A percentile compares a stretch with the other conserved stretches of the same genome.
Evolutionary conservation across 2,113 vertebrate genomes (phyloP).

Genomic region (Lepus europaeus): DNA sequence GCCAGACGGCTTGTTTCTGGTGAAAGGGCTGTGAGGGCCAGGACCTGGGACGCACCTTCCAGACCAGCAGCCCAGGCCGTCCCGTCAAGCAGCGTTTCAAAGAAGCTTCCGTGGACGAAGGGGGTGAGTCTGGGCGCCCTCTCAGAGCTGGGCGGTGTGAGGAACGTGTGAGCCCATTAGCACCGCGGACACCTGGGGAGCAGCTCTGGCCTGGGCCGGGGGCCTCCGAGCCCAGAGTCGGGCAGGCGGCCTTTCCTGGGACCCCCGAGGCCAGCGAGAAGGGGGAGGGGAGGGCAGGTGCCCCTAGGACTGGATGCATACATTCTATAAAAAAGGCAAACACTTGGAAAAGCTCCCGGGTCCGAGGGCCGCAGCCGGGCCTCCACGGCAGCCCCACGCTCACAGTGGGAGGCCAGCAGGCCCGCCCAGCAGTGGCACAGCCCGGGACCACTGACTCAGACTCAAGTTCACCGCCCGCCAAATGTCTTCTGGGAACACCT

Average conservation of each 20-base stretch:
- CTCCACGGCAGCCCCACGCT: too few relatives aligned
- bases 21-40: background rate
- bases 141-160: background rate
- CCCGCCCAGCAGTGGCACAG: too few relatives aligned
- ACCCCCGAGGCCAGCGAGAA: background rate
- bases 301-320: accelerated
- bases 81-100: background rate
- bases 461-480: too few relatives aligned
- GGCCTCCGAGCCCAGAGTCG: too few relatives aligned
- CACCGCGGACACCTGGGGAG: background rate
- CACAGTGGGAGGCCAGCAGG: too few relatives aligned
- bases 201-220: background rate
- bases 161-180: background rate
- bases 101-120: background rate
- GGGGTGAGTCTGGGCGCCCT: background rate
- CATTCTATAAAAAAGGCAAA: too few relatives aligned
- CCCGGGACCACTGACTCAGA: too few relatives aligned
- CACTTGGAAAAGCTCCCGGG: too few relatives aligned
- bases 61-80: background rate
- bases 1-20: background rate
- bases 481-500: too few relatives aligned
- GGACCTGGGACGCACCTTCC: background rate
- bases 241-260: background rate
- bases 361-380: too few relatives aligned
- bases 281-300: accelerated